Percentiles rank a stretch among this genome's conserved stretches.
These are phyloP conservation scores for Bradypodion pumilum DNA, from an alignment of 2,797 vertebrate genomes.

Conservation along the genomic window DNA sequence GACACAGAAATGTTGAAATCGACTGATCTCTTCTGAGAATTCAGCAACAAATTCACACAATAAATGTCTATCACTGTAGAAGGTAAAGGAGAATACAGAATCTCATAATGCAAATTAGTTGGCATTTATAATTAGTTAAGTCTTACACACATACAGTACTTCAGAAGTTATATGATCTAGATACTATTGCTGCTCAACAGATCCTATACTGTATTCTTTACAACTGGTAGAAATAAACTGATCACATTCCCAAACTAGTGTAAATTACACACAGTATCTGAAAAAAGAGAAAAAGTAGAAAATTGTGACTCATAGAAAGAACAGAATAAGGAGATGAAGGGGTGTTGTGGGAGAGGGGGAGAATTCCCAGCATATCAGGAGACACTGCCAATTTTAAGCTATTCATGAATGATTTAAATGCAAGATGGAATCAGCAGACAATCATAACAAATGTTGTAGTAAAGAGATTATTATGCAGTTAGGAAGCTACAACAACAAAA, in stretches of 20 bases:
- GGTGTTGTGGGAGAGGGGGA: background rate
- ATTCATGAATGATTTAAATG: background rate
- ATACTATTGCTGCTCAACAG: background rate
- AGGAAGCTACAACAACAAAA: background rate
- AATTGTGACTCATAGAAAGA: background rate
- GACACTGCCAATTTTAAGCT: background rate
- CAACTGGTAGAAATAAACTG: background rate
- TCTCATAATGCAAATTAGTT: background rate
- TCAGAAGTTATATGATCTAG: background rate
- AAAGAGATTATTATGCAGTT: background rate
- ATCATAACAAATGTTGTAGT: background rate
- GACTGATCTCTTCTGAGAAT: background rate
- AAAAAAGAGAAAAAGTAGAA: background rate
- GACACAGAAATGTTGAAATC: background rate
- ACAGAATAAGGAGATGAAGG: background rate
- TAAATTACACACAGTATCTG: background rate
- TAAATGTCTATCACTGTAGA: background rate
- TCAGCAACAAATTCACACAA: background rate
- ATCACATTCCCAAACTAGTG: background rate
- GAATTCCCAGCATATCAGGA: background rate
- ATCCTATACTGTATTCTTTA: background rate
- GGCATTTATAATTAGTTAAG: background rate
- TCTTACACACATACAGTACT: background rate
- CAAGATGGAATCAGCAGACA: background rate
- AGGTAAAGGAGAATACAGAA: background rate